A percentile compares a stretch with the other conserved stretches of the same genome.
These are phyloP conservation scores for Lacanobia wlatinum DNA, from an alignment of 2,888 invertebrate species.

Conservation along the genomic window DNA sequence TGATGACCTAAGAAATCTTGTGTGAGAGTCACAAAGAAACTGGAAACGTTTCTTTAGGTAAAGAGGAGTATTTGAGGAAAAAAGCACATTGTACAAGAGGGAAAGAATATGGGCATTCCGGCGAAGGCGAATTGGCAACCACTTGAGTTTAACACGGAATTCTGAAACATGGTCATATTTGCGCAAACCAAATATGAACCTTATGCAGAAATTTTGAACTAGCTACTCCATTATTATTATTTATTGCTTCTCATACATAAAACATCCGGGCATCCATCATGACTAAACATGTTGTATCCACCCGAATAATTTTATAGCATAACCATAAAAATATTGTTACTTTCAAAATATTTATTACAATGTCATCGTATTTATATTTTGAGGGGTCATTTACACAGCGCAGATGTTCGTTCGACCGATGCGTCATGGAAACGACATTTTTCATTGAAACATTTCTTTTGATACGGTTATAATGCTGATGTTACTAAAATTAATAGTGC, in stretches of 20 bases:
- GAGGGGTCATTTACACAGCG: constrained; percentile 4
- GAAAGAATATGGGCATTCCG: too few species aligned
- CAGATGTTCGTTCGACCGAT: constrained; percentile 19
- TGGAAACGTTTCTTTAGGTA: too few species aligned
- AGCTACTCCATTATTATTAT: constrained; percentile 3
- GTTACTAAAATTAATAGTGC: not conserved
- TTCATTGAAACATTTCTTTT: not conserved
- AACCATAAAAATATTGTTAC: constrained; percentile 25
- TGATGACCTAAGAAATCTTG: too few species aligned
- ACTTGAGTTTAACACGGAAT: too few species aligned
- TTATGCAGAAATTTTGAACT: too few species aligned
- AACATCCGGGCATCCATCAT: constrained; percentile 25
- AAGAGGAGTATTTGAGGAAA: too few species aligned
- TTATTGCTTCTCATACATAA: constrained; percentile 15
- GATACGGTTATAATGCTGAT: not conserved
- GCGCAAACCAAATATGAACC: too few species aligned
- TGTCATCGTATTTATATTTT: constrained; percentile 14
- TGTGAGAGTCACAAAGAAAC: too few species aligned
- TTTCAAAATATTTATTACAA: constrained; percentile 22
- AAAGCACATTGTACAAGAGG: too few species aligned
- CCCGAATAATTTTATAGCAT: constrained; percentile 9
- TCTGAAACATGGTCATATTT: too few species aligned
- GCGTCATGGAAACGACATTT: constrained; percentile 13
- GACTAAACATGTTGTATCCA: constrained; percentile 10
- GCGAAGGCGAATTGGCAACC: too few species aligned